Percentiles rank a stretch among this genome's conserved stretches.
Evolutionary conservation across 2,113 vertebrate species (phyloP).

Genomic region (Hipposideros armiger): DNA sequence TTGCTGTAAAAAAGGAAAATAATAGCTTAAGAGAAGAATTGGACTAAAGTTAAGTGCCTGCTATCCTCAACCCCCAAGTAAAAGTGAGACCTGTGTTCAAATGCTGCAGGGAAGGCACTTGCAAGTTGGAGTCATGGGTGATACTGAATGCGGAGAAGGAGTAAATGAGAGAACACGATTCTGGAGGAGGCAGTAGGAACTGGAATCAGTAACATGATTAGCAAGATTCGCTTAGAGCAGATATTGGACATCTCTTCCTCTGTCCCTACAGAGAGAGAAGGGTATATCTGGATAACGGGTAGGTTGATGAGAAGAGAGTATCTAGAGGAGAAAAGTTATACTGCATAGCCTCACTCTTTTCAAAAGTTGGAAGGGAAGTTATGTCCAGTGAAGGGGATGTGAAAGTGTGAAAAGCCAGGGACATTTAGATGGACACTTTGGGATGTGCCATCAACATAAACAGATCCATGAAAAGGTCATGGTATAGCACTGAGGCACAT

Average conservation of each 20-base stretch:
- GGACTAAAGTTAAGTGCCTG: not conserved
- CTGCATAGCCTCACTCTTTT: not conserved
- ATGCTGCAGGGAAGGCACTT: not conserved
- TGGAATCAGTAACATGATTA: not conserved
- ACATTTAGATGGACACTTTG: not conserved
- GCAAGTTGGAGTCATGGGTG: not conserved
- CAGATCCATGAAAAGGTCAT: not conserved
- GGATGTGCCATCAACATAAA: not conserved
- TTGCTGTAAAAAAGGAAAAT: not conserved
- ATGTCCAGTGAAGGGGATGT: not conserved
- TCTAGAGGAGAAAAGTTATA: not conserved
- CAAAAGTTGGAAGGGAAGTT: not conserved
- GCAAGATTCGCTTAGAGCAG: not conserved
- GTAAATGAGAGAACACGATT: not conserved
- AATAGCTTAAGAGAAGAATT: not conserved
- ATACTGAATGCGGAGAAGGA: not conserved
- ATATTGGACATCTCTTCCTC: not conserved
- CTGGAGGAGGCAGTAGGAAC: not conserved
- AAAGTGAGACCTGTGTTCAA: not conserved
- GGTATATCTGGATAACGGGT: not conserved
- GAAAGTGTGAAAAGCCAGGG: not conserved
- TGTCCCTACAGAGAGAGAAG: not conserved
- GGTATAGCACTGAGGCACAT: not conserved
- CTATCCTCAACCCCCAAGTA: not conserved
- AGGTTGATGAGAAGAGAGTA: not conserved